A percentile compares a stretch with the other conserved stretches of the same genome.
Evolutionary conservation across 2,797 vertebrate genomes (phyloP).

Genomic region (Poecilia gillii): DNA sequence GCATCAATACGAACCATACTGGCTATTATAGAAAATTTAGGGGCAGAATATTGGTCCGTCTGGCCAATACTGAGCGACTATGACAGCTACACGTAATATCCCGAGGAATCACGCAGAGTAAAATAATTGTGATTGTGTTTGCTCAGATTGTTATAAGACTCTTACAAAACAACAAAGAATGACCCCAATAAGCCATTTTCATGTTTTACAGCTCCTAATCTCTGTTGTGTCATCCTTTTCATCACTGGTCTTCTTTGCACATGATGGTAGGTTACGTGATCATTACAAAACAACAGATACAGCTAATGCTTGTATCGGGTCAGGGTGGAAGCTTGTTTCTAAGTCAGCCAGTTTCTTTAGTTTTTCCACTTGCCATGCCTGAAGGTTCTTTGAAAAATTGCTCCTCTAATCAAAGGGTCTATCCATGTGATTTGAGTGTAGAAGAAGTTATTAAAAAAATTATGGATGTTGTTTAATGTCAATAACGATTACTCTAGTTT

Average conservation of each 20-base stretch:
- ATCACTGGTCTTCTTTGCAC: not conserved
- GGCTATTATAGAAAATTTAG: not conserved
- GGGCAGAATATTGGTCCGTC: not conserved
- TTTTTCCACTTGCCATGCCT: not conserved
- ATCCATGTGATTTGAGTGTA: not conserved
- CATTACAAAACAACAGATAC: not conserved
- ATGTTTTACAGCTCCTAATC: not conserved
- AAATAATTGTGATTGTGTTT: slow-evolving; percentile 3
- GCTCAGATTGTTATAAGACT: not conserved
- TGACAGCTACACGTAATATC: not conserved
- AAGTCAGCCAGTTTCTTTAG: not conserved
- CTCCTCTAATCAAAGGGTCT: not conserved
- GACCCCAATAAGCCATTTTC: not conserved
- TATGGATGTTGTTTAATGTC: not conserved
- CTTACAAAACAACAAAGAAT: not conserved
- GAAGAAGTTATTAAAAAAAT: not conserved
- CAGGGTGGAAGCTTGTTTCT: not conserved
- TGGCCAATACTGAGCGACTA: not conserved
- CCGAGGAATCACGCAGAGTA: not conserved
- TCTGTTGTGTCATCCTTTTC: not conserved
- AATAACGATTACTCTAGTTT: not conserved
- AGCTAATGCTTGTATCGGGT: not conserved
- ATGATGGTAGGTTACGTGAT: slow-evolving; percentile 1
- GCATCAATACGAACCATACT: not conserved
- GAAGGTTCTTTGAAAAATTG: not conserved